A percentile compares a stretch with the other conserved stretches of the same genome.
phyloP scores from a whole-genome alignment of 2,797 vertebrate species.

The Phaenicophaeus curvirostris region DNA sequence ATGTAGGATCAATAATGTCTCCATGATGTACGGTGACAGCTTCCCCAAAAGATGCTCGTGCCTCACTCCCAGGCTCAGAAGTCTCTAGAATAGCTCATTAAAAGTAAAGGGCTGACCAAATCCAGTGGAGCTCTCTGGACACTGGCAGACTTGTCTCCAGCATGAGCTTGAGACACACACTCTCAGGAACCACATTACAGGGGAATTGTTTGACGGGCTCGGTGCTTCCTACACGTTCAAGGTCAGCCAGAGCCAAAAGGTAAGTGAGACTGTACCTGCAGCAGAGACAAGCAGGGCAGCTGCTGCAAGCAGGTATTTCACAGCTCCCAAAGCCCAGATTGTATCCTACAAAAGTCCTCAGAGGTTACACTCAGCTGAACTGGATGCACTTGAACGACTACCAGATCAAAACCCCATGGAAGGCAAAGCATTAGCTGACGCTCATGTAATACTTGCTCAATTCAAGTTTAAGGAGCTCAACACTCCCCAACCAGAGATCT shows the following conservation, averaged over 20 bases:
- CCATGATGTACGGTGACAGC: fast-evolving
- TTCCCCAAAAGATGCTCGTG: background rate
- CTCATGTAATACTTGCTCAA: background rate
- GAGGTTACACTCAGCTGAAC: background rate
- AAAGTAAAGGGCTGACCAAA: background rate
- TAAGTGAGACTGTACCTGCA: background rate
- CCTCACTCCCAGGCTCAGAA: background rate
- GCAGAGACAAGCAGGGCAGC: background rate
- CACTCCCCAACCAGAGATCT: background rate
- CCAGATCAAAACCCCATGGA: background rate
- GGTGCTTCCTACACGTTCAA: background rate
- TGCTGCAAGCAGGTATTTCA: background rate
- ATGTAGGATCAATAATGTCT: background rate
- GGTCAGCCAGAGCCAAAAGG: background rate
- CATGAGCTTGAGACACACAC: fast-evolving
- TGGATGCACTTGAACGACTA: background rate
- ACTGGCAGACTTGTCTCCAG: fast-evolving
- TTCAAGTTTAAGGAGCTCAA: background rate
- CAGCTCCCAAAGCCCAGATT: background rate
- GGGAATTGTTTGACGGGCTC: background rate
- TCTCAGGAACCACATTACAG: background rate
- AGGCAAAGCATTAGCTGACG: background rate
- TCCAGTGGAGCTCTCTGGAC: background rate
- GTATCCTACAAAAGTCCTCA: background rate
- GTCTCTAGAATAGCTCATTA: background rate